Base-by-base conservation (phyloP, 2,888 invertebrate genomes). In the Lithodes maja region DNA sequence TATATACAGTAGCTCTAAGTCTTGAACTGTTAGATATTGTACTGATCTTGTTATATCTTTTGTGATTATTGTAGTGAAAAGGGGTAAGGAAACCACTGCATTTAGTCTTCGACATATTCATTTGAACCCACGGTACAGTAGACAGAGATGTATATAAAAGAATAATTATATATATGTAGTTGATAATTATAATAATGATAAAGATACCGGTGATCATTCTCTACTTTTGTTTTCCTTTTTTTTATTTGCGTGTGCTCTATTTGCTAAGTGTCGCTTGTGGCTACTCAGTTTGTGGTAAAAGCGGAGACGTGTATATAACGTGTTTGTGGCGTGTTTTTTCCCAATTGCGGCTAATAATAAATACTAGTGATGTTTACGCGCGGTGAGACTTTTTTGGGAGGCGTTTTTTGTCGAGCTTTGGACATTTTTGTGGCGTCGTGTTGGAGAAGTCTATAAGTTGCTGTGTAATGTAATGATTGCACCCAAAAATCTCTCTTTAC, bases 21-120 rank as follows among this genome's bases (percentile, higher is more conserved):
- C 83, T 71, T 87, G 83, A 87, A 87, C 83, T 83, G 83, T 87
- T 87, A 87, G 87, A 87, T 69, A 82, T 78, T 87, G 83, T 87
- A 87, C 74, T 83, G 74, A 86, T n/a, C 86, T 86, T 86, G 87
- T 87, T 87, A 87, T 87, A 77, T 83, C 82, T 83, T 87, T 87
- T 87, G 87, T 87, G 87, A 87, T 83, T 83, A 87, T 77, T 15
- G 81, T 83, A 87, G 82, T 83, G 54, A 71, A 71, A 71, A 71
- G 71, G 71, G 71, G 71, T 71, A 17, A 71, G 3, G 17, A 75
- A 52, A 69, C 87, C 77, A 83, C n/a, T 83, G 82, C 83, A 71
- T 71, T 71, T 86, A 81, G 86, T 86, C 85, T 86, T 86, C 86
- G 69, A 33, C 33, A 33, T 86, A 86, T 85, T 78, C 52, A 61